These are phyloP conservation scores for Aporophyla nigra DNA, from an alignment of 2,888 invertebrate species.

Conservation along the genomic window DNA sequence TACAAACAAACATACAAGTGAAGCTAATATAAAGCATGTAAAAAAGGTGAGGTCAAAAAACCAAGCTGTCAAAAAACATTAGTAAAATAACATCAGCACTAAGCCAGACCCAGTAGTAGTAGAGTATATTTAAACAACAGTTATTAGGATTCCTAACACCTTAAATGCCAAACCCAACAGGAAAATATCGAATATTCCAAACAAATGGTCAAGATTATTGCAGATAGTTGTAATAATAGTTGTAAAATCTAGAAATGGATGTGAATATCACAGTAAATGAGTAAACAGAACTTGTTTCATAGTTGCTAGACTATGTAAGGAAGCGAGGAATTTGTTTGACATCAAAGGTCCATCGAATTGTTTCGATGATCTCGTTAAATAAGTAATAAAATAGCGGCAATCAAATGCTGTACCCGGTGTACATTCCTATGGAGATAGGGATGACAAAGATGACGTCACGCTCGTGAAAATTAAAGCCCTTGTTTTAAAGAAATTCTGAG, in stretches of 20 bases:
- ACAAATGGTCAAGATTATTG: constrained; percentile 16
- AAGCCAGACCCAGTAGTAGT: background rate
- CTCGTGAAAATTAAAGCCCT: background rate
- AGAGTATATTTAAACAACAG: constrained; percentile 2
- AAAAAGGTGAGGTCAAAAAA: background rate
- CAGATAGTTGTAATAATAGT: constrained; percentile 14
- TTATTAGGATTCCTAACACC: constrained; percentile 7
- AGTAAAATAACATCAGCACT: background rate
- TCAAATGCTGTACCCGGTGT: constrained; percentile 35
- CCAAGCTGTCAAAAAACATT: background rate
- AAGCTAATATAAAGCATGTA: too few relatives aligned
- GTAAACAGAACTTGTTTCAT: constrained; percentile 47
- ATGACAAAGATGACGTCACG: background rate
- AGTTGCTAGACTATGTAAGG: constrained; percentile 49
- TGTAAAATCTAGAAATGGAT: constrained; percentile 42
- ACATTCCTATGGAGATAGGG: constrained; percentile 21
- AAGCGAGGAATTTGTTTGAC: constrained; percentile 51
- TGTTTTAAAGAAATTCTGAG: background rate
- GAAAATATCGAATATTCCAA: constrained; percentile 22
- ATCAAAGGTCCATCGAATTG: constrained; percentile 31
- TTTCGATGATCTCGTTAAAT: constrained; percentile 44
- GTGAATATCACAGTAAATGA: constrained; percentile 37
- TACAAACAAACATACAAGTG: too few relatives aligned
- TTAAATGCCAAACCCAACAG: background rate
- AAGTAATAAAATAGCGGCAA: constrained; percentile 21